These are phyloP conservation scores for Pterocles orientalis DNA, from an alignment of 2,113 vertebrate species.

Conservation along the genomic window DNA sequence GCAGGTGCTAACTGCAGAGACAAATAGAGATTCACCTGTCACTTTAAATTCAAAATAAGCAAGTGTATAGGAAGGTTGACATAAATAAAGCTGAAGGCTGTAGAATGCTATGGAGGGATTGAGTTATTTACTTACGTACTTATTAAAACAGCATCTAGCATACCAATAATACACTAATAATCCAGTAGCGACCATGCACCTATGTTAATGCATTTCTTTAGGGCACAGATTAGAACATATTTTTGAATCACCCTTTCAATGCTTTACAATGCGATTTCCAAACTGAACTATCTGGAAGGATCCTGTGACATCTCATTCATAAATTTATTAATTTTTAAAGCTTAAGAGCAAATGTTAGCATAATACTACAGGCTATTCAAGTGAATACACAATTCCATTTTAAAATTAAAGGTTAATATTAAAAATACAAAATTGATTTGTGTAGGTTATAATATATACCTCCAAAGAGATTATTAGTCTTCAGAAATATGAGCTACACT, in stretches of 20 bases:
- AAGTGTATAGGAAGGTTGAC: background rate
- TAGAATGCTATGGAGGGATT: background rate
- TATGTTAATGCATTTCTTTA: background rate
- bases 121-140: background rate
- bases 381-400: background rate
- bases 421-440: background rate
- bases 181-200: background rate
- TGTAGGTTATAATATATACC: background rate
- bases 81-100: background rate
- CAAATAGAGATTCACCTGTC: background rate
- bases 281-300: background rate
- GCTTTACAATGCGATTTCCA: background rate
- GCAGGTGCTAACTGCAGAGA: background rate
- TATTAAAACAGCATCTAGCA: background rate
- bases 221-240: background rate
- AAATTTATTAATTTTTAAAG: background rate
- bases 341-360: background rate
- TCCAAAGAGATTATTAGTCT: background rate
- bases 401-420: background rate
- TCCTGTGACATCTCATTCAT: background rate
- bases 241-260: background rate
- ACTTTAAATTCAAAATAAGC: background rate
- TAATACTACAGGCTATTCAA: background rate
- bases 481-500: background rate
- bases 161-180: background rate